These are phyloP conservation scores for Urocitellus parryii DNA, from an alignment of 2,113 vertebrate genomes.

Conservation along the genomic window DNA sequence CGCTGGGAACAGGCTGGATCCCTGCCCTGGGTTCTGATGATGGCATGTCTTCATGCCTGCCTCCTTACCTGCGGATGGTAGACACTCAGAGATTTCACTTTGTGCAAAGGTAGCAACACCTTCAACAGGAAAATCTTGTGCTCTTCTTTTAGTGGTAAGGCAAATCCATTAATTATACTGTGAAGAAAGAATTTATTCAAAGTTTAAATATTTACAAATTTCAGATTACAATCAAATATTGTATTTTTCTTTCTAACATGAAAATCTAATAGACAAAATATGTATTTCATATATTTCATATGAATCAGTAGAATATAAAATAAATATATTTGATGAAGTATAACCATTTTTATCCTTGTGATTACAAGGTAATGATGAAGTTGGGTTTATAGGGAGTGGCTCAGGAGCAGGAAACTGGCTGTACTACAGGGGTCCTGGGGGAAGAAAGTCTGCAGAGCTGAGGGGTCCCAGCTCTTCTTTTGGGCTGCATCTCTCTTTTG, in stretches of 20 bases:
- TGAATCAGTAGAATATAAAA: not conserved
- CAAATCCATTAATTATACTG: slow-evolving; percentile 99
- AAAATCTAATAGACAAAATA: not conserved
- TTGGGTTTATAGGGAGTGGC: not conserved
- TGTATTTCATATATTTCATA: not conserved
- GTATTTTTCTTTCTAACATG: not conserved
- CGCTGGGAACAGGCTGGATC: not conserved
- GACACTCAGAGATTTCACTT: slow-evolving; percentile 99
- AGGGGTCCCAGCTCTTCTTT: accelerated
- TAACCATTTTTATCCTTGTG: not conserved
- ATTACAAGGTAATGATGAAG: not conserved
- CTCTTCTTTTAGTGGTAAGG: slow-evolving; percentile 99
- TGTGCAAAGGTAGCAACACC: slow-evolving; percentile 98
- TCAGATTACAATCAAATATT: not conserved
- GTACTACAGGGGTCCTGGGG: not conserved
- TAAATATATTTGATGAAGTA: not conserved
- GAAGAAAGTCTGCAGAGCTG: accelerated
- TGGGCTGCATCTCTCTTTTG: too few relatives aligned
- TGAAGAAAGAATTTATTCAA: slow-evolving; percentile 51
- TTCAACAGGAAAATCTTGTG: slow-evolving; percentile 99
- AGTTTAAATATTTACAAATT: not conserved
- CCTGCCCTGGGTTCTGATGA: too few relatives aligned
- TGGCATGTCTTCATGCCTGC: too few relatives aligned
- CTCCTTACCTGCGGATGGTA: slow-evolving; percentile 96
- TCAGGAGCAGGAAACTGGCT: not conserved